Conservation (phyloP, 1,140 invertebrate genomes). For the Periplaneta americana region DNA sequence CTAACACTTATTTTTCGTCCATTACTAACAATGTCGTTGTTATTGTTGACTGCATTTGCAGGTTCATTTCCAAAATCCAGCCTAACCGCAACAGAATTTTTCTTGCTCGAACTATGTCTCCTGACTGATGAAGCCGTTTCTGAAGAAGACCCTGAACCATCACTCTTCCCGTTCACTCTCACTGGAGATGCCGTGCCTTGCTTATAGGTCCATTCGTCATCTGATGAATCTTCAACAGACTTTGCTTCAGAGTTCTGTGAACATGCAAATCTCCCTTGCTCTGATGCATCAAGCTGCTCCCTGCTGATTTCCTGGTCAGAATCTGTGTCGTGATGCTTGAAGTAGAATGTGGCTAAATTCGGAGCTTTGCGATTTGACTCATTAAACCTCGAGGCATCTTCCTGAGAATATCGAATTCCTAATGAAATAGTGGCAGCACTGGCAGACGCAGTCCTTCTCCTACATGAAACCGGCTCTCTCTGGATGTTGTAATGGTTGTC, state of each 20-base stretch:
- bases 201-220: constrained; percentile 68
- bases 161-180: background rate
- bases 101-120: background rate
- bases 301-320: constrained; percentile 49
- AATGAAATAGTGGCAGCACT: background rate
- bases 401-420: background rate
- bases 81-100: background rate
- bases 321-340: constrained; percentile 77
- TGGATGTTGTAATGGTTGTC: background rate
- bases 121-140: background rate
- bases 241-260: background rate
- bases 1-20: background rate
- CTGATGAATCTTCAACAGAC: constrained; percentile 47
- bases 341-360: constrained; percentile 76
- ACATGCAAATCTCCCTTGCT: background rate
- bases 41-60: background rate
- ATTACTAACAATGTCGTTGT: background rate
- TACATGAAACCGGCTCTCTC: background rate
- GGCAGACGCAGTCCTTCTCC: background rate
- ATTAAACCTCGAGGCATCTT: constrained; percentile 8
- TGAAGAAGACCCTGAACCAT: background rate
- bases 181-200: constrained; percentile 32
- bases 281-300: background rate
- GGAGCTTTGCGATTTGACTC: constrained; percentile 68
- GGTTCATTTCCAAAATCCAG: constrained; percentile 3